Base-by-base conservation (phyloP, 2,797 vertebrate species). In the Podargus strigoides region DNA sequence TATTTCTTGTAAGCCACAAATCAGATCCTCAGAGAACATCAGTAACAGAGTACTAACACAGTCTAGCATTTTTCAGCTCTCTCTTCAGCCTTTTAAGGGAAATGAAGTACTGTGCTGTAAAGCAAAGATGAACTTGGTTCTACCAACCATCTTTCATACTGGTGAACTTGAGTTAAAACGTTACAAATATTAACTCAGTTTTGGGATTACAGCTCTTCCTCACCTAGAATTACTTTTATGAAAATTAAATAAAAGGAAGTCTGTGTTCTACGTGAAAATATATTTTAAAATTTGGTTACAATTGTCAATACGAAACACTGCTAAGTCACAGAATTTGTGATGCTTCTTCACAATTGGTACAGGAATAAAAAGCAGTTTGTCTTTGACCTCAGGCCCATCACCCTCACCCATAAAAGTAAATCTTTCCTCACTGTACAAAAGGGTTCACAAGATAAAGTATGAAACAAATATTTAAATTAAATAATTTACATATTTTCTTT, bases 401-500 rank as follows among this genome's bases (percentile, higher is more conserved):
- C 72, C 66, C 63, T 86, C 59, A 78, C 46, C 46, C 75, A 50
- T 19, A 59, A 56, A 90, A 89, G 64, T 53, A 92, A 81, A 76
- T 63, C 87, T 82, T 92, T 85, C 79, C 63, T 86, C 74, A 18
- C 69, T 81, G 70, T 93, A 92, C 93, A 89, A 92, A 93, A 88
- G 76, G 80, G 59, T 86, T 96, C 77, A 84, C 47, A 76, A 73
- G 85, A 90, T 81, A 78, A 94, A 91, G 52, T 85, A 84, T 12
- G 67, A 69, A 90, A 91, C 75, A 89, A 89, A 89, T 76, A 93
- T 50, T 97, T 96, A 96, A 95, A 91, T 96, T 95, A 94, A 97
- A 97, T 97, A 96, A 93, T 91, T 94, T 91, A 96, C 74, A 85
- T 72, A 50, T 60, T 81, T 93, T n/a, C n/a, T n/a, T n/a, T 92